Evolutionary conservation across 2,888 invertebrate species (phyloP).

Genomic region (Hypsopygia costalis): DNA sequence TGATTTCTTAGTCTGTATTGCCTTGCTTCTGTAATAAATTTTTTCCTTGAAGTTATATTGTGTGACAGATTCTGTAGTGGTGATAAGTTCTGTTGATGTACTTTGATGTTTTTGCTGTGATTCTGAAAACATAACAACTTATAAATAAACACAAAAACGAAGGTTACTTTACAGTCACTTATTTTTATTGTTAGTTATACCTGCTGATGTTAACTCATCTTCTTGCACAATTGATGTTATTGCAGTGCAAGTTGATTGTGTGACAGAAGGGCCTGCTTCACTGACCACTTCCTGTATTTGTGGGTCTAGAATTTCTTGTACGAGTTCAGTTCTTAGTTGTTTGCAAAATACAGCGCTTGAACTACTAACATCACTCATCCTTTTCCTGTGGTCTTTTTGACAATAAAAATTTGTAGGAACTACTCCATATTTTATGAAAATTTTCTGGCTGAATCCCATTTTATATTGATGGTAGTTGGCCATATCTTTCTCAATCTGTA

Average conservation of each 20-base stretch:
- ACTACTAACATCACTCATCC: slow-evolving; percentile 12
- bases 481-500: slow-evolving; percentile 20
- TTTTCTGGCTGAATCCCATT: slow-evolving; percentile 19
- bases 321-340: slow-evolving; percentile 13
- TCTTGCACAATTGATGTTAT: slow-evolving; percentile 4
- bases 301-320: slow-evolving; percentile 9
- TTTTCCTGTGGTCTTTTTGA: slow-evolving; percentile 15
- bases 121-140: too few species aligned
- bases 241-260: too few species aligned
- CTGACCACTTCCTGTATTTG: not conserved
- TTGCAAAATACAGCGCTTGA: slow-evolving; percentile 13
- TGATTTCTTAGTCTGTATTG: slow-evolving; percentile 1
- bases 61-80: too few species aligned
- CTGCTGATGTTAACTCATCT: not conserved
- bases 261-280: too few species aligned
- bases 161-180: too few species aligned
- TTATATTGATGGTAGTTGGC: slow-evolving; percentile 17
- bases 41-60: not conserved
- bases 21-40: slow-evolving; percentile 7
- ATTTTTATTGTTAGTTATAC: too few species aligned
- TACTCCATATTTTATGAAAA: slow-evolving; percentile 13
- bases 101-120: too few species aligned
- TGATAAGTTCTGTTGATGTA: too few species aligned
- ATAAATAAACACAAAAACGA: too few species aligned
- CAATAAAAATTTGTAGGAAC: slow-evolving; percentile 22